A percentile compares a stretch with the other conserved stretches of the same genome.
Conservation (phyloP, 2,113 vertebrate species). For the Gorsachius goisagi region DNA sequence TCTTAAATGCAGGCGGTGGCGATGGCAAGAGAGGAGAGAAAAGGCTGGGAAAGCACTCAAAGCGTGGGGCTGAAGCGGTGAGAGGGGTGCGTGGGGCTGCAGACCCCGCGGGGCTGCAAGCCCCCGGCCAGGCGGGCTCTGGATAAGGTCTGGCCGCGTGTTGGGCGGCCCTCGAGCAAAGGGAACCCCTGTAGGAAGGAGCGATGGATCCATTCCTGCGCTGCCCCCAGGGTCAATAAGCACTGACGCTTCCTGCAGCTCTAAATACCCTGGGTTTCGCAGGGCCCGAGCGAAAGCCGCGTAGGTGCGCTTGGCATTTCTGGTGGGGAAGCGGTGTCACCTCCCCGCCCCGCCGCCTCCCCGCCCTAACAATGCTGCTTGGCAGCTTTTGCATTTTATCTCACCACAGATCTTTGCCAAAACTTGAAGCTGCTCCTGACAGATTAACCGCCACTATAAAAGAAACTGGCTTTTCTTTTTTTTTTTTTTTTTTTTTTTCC, state of each 20-base stretch:
- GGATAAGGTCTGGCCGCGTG: slow-evolving; percentile 17
- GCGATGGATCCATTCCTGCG: slow-evolving; percentile 67
- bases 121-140: neutral
- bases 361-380: slow-evolving; percentile 70
- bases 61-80: neutral
- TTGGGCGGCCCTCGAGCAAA: slow-evolving; percentile 44
- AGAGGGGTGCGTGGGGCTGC: neutral
- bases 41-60: neutral
- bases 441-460: slow-evolving; percentile 83
- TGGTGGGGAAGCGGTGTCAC: slow-evolving; percentile 63
- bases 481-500: slow-evolving; percentile 76
- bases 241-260: slow-evolving; percentile 45
- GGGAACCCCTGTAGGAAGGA: slow-evolving; percentile 49
- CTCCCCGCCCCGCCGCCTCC: slow-evolving; percentile 50
- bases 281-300: slow-evolving; percentile 30
- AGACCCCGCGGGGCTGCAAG: neutral
- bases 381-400: slow-evolving; percentile 73
- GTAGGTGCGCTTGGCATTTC: slow-evolving; percentile 72
- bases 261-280: slow-evolving; percentile 72
- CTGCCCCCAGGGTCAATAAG: slow-evolving; percentile 67
- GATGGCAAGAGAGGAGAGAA: neutral
- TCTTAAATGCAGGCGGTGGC: neutral
- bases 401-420: slow-evolving; percentile 79
- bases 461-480: slow-evolving; percentile 80
- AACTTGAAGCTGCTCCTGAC: slow-evolving; percentile 86